phyloP scores from a whole-genome alignment of 2,888 invertebrate genomes.

The Salpingus planirostris region DNA sequence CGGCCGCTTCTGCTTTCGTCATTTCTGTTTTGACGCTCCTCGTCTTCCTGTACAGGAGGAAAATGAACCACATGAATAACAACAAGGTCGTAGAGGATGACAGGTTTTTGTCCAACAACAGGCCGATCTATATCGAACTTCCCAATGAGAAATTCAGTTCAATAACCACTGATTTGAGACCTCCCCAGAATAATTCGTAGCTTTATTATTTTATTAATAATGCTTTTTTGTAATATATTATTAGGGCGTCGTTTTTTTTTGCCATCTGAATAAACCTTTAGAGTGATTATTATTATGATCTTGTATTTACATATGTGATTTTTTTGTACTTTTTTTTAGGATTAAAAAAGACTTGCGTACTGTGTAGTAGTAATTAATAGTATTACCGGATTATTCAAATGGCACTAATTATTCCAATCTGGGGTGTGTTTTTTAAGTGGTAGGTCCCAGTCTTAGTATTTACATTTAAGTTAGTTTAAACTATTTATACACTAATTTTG shows the following conservation, averaged over 20 bases:
- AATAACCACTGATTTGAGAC: constrained; percentile 12
- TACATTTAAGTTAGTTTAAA: too few species aligned
- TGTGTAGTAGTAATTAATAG: constrained; percentile 1
- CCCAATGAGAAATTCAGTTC: constrained; percentile 48
- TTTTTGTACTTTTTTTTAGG: constrained; percentile 5
- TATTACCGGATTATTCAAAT: constrained; percentile 4
- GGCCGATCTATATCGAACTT: constrained; percentile 61
- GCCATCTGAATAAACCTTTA: constrained; percentile 10
- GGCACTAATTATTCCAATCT: constrained; percentile 4
- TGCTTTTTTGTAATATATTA: constrained; percentile 1
- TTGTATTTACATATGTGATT: constrained; percentile 4
- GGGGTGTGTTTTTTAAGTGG: background rate
- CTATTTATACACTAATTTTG: background rate
- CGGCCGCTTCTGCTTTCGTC: constrained; percentile 69
- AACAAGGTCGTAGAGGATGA: constrained; percentile 42
- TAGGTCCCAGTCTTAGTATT: background rate
- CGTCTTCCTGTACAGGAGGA: constrained; percentile 63
- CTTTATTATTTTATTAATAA: constrained; percentile 1
- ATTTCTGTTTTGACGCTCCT: constrained; percentile 68
- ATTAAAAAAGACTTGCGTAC: constrained; percentile 7
- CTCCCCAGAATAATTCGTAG: constrained; percentile 5
- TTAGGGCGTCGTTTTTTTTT: constrained; percentile 2
- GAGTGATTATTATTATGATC: background rate
- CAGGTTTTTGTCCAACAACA: constrained; percentile 53
- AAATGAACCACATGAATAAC: constrained; percentile 46